Evolutionary conservation across 2,113 vertebrate genomes (phyloP).

Genomic region (Narcine bancroftii): DNA sequence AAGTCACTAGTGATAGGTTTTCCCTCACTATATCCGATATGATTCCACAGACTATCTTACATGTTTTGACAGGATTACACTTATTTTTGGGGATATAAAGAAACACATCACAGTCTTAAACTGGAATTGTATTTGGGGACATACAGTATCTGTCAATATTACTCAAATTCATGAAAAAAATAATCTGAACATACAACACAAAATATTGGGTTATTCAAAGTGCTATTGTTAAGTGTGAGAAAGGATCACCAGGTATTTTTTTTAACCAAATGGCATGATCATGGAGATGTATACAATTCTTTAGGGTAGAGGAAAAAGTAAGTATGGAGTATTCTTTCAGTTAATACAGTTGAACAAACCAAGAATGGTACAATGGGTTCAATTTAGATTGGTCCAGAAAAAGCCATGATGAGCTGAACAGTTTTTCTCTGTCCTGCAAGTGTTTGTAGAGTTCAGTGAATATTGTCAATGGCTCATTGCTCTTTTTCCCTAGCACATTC

Average conservation of each 20-base stretch:
- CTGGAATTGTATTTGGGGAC: not conserved
- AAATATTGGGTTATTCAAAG: not conserved
- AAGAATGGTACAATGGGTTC: not conserved
- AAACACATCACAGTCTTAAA: conserved; percentile 24
- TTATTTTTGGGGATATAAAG: conserved; percentile 64
- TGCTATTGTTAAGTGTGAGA: not conserved
- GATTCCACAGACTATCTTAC: conserved; percentile 65
- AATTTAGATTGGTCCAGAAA: not conserved
- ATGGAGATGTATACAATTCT: not conserved
- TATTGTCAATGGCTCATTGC: too few relatives aligned
- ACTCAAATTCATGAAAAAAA: not conserved
- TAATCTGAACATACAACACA: not conserved
- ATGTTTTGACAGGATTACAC: conserved; percentile 78
- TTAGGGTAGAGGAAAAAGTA: not conserved
- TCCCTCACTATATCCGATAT: conserved; percentile 53
- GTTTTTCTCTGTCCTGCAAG: not conserved
- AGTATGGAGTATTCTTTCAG: not conserved
- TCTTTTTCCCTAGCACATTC: not conserved
- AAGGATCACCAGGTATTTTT: not conserved
- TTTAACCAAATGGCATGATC: not conserved
- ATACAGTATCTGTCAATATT: not conserved
- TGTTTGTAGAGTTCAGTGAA: not conserved
- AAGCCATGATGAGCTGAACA: not conserved
- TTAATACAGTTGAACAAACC: not conserved
- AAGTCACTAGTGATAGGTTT: conserved; percentile 47